Evolutionary conservation across 92 coral and sea anemone species (phyloP).

Genomic region (Palythoa heliodiscus): DNA sequence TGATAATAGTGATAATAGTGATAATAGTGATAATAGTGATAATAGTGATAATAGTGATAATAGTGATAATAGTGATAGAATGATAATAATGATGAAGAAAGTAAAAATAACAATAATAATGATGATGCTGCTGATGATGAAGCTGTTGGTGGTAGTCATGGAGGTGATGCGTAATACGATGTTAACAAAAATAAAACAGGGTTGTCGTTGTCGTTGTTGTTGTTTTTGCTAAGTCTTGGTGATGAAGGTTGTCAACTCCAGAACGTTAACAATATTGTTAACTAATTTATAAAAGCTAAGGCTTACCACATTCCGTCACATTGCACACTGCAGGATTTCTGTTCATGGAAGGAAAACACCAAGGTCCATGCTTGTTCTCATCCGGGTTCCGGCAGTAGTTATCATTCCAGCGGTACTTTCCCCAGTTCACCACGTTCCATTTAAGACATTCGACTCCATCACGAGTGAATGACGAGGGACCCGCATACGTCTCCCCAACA

Average conservation of each 20-base stretch:
- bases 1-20: too few species aligned
- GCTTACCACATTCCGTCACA: constrained; percentile 41
- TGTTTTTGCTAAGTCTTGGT: not conserved
- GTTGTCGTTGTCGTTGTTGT: too few species aligned
- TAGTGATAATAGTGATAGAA: too few species aligned
- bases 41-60: too few species aligned
- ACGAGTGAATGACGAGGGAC: constrained; percentile 33
- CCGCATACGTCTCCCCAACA: constrained; percentile 24
- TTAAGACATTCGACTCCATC: constrained; percentile 22
- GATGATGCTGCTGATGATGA: not conserved
- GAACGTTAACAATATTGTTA: not conserved
- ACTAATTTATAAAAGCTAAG: not conserved
- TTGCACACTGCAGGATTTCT: constrained; percentile 26
- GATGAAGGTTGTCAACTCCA: not conserved
- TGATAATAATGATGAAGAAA: too few species aligned
- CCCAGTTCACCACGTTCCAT: constrained; percentile 40
- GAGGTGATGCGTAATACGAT: too few species aligned
- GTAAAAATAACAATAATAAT: not conserved
- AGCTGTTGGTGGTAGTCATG: too few species aligned
- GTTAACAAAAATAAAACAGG: too few species aligned
- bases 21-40: too few species aligned
- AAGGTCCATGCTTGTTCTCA: constrained; percentile 18
- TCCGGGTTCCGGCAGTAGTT: constrained; percentile 44
- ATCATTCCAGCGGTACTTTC: constrained; percentile 28
- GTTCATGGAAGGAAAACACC: constrained; percentile 41